Evolutionary conservation across 1,140 invertebrate genomes (phyloP), one percentile per base, ranked within the genome.

Genomic region (Drosophila dunni): DNA sequence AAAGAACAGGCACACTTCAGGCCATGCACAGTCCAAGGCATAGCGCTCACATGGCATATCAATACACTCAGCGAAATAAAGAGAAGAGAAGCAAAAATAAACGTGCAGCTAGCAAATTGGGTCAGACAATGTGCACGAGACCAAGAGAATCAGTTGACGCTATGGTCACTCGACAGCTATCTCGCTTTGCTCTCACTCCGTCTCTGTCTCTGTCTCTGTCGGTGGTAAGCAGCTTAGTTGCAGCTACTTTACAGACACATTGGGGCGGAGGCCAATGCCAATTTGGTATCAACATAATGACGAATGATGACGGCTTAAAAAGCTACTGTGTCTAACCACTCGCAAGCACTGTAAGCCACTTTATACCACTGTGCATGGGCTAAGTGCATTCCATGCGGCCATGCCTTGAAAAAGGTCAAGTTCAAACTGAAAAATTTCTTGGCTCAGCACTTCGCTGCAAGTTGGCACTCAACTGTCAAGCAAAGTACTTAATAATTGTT

Each of bases 1-100:
- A 69, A 81, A 84, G 81, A 84, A 84, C 81, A 78, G 53, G 44
- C 62, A 57, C 53, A 68, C 56, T 50, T 36, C 48, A 34, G 68
- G 17, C 62, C 60, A 53, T 53, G 66, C 66, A 69, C 40, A 72
- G 50, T 36, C 51, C 65, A 64, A 65, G 51, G 17, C 50, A 17
- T 48, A 58, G 6, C 24, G 24, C 60, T 38, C 13, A 60, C 13
- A 38, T 46, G 42, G n/a, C 1, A 29, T n/a, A 44, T 10, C 20
- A 13, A 24, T 42, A 61, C 57, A 36, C 44, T 65, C 50, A 40
- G 53, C 45, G 44, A 40, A 70, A 71, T 29, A 6, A 29, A 24
- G 1, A 24, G 24, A 24, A 24, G 3, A 24, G 1, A 24, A 24
- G 24, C 3, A 29, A 5, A 29, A 29, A 29, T 29, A 29, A 29